Evolutionary conservation across 2,797 vertebrate genomes (phyloP).

Genomic region (Gymnocypris eckloni): DNA sequence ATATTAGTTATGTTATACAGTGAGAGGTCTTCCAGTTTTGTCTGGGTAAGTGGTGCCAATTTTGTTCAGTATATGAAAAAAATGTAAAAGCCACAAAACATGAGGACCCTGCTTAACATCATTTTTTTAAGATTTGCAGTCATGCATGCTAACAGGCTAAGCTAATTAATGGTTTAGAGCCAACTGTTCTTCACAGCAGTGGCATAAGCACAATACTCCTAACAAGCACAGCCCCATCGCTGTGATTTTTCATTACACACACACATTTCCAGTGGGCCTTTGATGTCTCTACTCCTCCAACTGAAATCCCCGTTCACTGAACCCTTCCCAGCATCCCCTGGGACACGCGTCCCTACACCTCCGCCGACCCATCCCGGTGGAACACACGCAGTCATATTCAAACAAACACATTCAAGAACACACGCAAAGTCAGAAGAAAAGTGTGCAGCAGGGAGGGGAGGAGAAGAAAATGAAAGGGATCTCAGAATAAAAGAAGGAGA

Average conservation of each 20-base stretch:
- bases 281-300: constrained; percentile 26
- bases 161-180: background rate
- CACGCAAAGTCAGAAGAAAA: constrained; percentile 17
- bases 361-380: constrained; percentile 4
- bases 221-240: background rate
- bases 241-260: constrained; percentile 25
- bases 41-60: background rate
- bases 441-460: background rate
- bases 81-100: background rate
- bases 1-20: background rate
- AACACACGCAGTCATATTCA: constrained; percentile 9
- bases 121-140: background rate
- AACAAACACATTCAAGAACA: constrained; percentile 29
- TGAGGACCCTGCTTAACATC: background rate
- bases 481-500: constrained; percentile 9
- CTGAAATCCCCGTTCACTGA: constrained; percentile 13
- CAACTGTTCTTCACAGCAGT: constrained; percentile 14
- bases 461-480: constrained; percentile 17
- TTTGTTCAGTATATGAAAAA: background rate
- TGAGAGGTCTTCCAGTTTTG: background rate
- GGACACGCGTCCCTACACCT: constrained; percentile 3
- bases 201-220: constrained; percentile 2
- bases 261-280: constrained; percentile 26
- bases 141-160: constrained; percentile 1
- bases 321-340: constrained; percentile 28